Evolutionary conservation across 2,797 vertebrate species (phyloP).

Genomic region (Gadopsis bispinosus): DNA sequence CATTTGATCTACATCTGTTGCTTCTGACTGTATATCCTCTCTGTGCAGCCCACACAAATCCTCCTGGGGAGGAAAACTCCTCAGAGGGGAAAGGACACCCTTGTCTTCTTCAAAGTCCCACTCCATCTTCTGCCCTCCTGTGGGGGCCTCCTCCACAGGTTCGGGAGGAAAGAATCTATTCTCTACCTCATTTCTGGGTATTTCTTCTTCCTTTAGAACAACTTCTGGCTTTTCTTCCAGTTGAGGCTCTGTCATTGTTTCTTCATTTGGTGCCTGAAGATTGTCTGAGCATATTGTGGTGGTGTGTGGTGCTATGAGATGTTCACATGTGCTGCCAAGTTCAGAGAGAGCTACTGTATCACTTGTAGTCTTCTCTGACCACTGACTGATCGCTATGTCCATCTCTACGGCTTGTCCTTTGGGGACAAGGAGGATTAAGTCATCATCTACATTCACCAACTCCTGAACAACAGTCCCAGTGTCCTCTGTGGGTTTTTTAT

Average conservation of each 20-base stretch:
- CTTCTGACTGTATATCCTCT: constrained; percentile 39
- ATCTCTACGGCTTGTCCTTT: constrained; percentile 76
- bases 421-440: constrained; percentile 74
- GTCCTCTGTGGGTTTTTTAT: constrained; percentile 32
- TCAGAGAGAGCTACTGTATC: constrained; percentile 39
- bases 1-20: constrained; percentile 23
- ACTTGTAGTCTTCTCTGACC: constrained; percentile 28
- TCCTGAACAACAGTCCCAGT: constrained; percentile 36
- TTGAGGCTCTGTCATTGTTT: constrained; percentile 28
- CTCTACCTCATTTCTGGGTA: constrained; percentile 20
- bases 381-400: constrained; percentile 66
- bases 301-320: constrained; percentile 11
- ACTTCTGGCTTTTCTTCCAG: constrained; percentile 46
- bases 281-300: neutral
- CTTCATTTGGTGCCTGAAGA: constrained; percentile 22
- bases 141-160: constrained; percentile 42
- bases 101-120: constrained; percentile 43
- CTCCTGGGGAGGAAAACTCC: constrained; percentile 77
- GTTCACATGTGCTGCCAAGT: constrained; percentile 36
- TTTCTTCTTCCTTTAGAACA: constrained; percentile 28
- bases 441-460: constrained; percentile 39
- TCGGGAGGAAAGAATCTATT: constrained; percentile 7
- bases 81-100: constrained; percentile 61
- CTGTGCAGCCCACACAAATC: constrained; percentile 73
- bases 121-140: constrained; percentile 37